phyloP scores from a whole-genome alignment of 2,888 invertebrate genomes.

The Hyposoter dolosus region DNA sequence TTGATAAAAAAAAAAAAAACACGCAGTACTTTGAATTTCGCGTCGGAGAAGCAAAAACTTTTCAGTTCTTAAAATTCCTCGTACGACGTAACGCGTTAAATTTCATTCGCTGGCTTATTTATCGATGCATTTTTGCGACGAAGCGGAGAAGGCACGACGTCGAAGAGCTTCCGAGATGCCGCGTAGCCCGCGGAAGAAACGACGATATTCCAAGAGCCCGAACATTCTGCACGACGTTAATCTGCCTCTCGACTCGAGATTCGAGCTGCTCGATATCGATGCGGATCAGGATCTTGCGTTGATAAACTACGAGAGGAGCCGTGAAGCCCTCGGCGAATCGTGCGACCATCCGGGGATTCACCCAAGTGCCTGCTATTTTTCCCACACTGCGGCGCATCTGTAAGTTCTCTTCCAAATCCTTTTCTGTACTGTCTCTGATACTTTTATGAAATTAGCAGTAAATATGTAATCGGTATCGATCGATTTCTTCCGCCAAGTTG shows the following conservation, averaged over 20 bases:
- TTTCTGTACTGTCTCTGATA: not conserved
- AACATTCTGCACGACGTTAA: conserved; percentile 76
- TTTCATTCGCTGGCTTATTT: not conserved
- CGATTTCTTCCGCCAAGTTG: not conserved
- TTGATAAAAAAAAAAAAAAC: not conserved
- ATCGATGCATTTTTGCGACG: not conserved
- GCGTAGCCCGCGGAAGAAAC: conserved; percentile 78
- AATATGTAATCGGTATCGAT: not conserved
- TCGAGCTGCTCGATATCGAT: conserved; percentile 81
- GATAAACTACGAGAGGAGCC: conserved; percentile 79
- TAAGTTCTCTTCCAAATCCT: conserved; percentile 73
- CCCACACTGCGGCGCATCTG: conserved; percentile 82
- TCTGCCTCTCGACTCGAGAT: conserved; percentile 77
- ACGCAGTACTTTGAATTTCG: not conserved
- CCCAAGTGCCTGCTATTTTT: conserved; percentile 83
- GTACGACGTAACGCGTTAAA: not conserved
- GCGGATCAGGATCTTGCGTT: conserved; percentile 80
- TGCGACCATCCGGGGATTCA: conserved; percentile 81
- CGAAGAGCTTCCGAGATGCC: conserved; percentile 80
- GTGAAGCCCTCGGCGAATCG: conserved; percentile 78
- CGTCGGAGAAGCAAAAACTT: not conserved
- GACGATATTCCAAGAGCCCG: conserved; percentile 79
- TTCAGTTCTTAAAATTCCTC: not conserved
- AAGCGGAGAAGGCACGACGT: conserved; percentile 77
- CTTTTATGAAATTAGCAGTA: not conserved